Base-by-base conservation (phyloP, 2,797 vertebrate species). In the Ibycter americanus region DNA sequence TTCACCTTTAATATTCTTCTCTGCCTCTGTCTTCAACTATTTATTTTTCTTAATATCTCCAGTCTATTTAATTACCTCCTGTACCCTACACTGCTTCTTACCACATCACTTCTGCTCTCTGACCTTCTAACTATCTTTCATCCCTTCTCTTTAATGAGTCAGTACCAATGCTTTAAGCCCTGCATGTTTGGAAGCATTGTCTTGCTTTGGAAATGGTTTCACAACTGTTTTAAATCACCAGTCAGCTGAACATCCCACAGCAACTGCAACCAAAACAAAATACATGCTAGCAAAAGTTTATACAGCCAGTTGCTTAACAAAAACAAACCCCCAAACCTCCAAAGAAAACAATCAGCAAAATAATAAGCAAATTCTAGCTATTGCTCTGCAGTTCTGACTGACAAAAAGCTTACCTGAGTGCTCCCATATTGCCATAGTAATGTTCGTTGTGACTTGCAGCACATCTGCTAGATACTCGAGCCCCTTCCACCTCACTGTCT, bases 351-450 rank as follows among this genome's bases (percentile, higher is more conserved):
- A 77, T 40, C 36, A 87, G 16, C 51, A 87, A 90, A 92, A 76
- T 22, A 78, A 59, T 6, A n/a, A 70, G 26, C 25, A 36, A 83
- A 6, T 40, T 78, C 31, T 77, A 26, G 42, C n/a, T 85, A 26
- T 18, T 58, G 40, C 12, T 84, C 59, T 66, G 49, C 52, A 44
- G 47, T 91, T 68, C 56, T 88, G 72, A 36, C 61, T 42, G 51
- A 31, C 20, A n/a, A 14, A 29, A 29, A 47, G 63, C 94, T 97
- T 85, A 99, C 99, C 99, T 98, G 93, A 99, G 97, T 15, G 99
- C 98, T 18, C 99, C 99, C 98, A 99, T 98, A 88, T 99, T 99
- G 89, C 99, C 99, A 74, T 99, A 99, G 98, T 99, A 99, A 88
- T 96, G 99, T 68, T 99, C 99, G 0, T 99, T 98, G 96, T 99